Evolutionary conservation across 2,888 invertebrate species (phyloP), one percentile per base, ranked within the genome.

Genomic region (Andrena flavipes): DNA sequence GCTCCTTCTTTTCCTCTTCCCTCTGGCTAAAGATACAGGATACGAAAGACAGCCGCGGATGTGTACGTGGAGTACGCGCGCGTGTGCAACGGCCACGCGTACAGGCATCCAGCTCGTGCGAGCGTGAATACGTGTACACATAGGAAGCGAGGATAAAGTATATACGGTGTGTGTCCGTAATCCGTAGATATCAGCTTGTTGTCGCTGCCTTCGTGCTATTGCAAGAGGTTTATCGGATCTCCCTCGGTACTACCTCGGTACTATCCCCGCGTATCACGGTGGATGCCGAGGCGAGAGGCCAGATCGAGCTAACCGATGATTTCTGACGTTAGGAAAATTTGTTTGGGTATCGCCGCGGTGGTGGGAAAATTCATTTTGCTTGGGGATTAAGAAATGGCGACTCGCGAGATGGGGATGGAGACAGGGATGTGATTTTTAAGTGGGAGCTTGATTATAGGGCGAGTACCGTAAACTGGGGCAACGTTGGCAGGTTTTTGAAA

Each of bases 131-230:
- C 77, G 75, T 63, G 72, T 54, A 54, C 62, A 64, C 33, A 29
- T n/a, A 42, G 10, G 68, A 67, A 54, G 76, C 70, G n/a, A 42
- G 79, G 76, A 82, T 82, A 87, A 85, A 82, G 62, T 85, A 78
- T 87, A 86, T 77, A 84, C 76, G 56, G 71, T 73, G 70, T 75
- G 70, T 75, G 65, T 35, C 69, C 77, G 67, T 86, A 87, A 86
- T 87, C 86, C 87, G 74, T 85, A 76, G 78, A 84, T 87, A 87
- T 87, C 85, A 82, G 86, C 86, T 87, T 85, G 86, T 80, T 84
- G 84, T 87, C 88, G 80, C 69, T 77, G 80, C 75, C 84, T 79
- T 71, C 73, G 79, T 84, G 86, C 84, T 81, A 84, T 85, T 85
- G 84, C 88, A 73, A 80, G 76, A 83, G 86, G 63, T 86, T 87